Evolutionary conservation across 1,140 invertebrate genomes (phyloP).

Genomic region (Spodoptera litura): DNA sequence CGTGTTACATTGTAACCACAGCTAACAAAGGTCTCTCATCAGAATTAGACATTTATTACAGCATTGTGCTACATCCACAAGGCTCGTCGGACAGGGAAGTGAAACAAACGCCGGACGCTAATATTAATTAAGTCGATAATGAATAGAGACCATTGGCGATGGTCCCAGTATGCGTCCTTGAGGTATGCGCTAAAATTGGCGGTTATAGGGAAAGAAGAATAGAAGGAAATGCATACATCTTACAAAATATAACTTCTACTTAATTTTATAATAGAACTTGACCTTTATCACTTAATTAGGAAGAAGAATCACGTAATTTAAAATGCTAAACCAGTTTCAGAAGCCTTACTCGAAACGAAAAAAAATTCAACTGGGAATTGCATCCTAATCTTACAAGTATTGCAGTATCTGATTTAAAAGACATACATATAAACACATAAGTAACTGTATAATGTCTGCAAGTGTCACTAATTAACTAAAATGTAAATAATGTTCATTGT

Average conservation of each 20-base stretch:
- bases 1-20: slow-evolving; percentile 54
- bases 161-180: slow-evolving; percentile 31
- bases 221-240: slow-evolving; percentile 11
- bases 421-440: neutral
- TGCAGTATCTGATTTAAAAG: slow-evolving; percentile 13
- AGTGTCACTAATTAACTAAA: slow-evolving; percentile 35
- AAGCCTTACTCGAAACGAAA: neutral
- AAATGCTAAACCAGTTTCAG: neutral
- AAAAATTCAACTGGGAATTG: neutral
- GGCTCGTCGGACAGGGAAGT: slow-evolving; percentile 71
- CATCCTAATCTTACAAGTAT: neutral
- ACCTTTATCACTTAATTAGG: too few relatives aligned
- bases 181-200: neutral
- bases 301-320: neutral
- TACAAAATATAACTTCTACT: neutral
- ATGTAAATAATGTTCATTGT: slow-evolving; percentile 42
- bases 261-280: neutral
- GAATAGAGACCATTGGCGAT: slow-evolving; percentile 52
- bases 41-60: slow-evolving; percentile 78
- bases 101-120: slow-evolving; percentile 78
- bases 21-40: slow-evolving; percentile 64
- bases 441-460: slow-evolving; percentile 12
- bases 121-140: slow-evolving; percentile 73
- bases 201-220: neutral
- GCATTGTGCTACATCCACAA: slow-evolving; percentile 75